Evolutionary conservation across 2,888 invertebrate species (phyloP).

Genomic region (Tridacna crocea): DNA sequence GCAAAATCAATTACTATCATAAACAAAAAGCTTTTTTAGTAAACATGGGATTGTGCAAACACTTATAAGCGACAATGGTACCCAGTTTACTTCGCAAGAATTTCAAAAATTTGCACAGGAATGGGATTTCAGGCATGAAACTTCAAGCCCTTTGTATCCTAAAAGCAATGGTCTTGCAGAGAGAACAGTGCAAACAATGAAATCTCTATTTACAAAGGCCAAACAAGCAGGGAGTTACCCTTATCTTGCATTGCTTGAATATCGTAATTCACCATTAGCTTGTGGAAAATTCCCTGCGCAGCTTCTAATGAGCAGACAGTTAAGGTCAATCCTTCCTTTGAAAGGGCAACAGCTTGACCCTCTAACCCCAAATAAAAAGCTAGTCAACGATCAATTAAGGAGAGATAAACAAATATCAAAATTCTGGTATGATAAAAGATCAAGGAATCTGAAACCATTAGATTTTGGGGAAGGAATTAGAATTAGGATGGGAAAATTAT

Average conservation of each 20-base stretch:
- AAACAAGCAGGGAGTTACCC: no score
- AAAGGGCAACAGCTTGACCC: slow-evolving; percentile 1
- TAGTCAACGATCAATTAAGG: neutral
- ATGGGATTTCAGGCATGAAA: no score
- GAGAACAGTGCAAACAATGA: no score
- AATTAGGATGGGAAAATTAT: slow-evolving; percentile 7
- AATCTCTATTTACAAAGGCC: no score
- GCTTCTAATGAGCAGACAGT: slow-evolving; percentile 46
- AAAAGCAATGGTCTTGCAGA: no score
- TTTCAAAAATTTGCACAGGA: slow-evolving; percentile 48
- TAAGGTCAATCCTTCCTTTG: slow-evolving; percentile 38
- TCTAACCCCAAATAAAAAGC: neutral
- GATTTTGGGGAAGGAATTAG: slow-evolving; percentile 10
- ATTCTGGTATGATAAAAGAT: slow-evolving; percentile 5
- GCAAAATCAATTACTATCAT: slow-evolving; percentile 37
- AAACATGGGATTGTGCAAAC: slow-evolving; percentile 21
- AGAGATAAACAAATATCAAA: neutral
- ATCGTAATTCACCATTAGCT: no score
- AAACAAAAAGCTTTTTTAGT: slow-evolving; percentile 48
- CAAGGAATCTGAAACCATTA: neutral
- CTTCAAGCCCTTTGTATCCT: no score
- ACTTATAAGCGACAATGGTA: slow-evolving; percentile 51
- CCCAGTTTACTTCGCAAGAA: slow-evolving; percentile 42
- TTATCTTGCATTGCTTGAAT: no score
- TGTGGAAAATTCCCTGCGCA: no score